Percentiles rank a stretch among this genome's conserved stretches.
phyloP scores from a whole-genome alignment of 2,797 vertebrate species.

The Pantherophis alleghaniensis region DNA sequence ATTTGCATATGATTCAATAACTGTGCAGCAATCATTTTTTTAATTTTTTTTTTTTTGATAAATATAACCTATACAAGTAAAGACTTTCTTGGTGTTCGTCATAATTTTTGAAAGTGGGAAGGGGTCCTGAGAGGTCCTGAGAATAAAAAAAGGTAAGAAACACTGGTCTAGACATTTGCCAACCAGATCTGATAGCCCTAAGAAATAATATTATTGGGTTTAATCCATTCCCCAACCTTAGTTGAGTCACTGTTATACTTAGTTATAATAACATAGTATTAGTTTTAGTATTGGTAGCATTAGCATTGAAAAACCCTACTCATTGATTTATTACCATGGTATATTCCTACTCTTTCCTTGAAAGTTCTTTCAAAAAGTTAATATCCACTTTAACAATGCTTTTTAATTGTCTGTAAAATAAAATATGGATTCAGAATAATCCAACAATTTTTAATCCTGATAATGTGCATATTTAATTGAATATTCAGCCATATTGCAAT shows the following conservation, averaged over 20 bases:
- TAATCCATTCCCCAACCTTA: not conserved
- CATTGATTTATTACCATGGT: not conserved
- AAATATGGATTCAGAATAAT: not conserved
- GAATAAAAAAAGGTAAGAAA: not conserved
- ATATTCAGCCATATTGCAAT: not conserved
- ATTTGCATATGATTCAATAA: not conserved
- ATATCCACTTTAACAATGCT: not conserved
- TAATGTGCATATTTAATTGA: not conserved
- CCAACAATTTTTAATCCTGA: not conserved
- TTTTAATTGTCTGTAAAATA: not conserved
- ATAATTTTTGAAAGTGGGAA: not conserved
- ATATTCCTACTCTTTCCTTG: not conserved
- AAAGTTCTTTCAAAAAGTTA: not conserved
- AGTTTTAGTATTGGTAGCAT: not conserved
- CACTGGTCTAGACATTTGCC: not conserved
- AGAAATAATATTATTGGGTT: not conserved
- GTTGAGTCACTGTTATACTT: not conserved
- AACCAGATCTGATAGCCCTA: not conserved
- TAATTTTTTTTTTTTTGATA: not conserved
- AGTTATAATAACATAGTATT: not conserved
- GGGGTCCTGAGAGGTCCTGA: not conserved
- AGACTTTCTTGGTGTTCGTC: not conserved
- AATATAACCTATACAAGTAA: not conserved
- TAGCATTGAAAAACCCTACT: not conserved
- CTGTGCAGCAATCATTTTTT: not conserved